These are phyloP conservation scores for Gallinago undulata DNA, from an alignment of 2,113 vertebrate genomes.

Conservation along the genomic window DNA sequence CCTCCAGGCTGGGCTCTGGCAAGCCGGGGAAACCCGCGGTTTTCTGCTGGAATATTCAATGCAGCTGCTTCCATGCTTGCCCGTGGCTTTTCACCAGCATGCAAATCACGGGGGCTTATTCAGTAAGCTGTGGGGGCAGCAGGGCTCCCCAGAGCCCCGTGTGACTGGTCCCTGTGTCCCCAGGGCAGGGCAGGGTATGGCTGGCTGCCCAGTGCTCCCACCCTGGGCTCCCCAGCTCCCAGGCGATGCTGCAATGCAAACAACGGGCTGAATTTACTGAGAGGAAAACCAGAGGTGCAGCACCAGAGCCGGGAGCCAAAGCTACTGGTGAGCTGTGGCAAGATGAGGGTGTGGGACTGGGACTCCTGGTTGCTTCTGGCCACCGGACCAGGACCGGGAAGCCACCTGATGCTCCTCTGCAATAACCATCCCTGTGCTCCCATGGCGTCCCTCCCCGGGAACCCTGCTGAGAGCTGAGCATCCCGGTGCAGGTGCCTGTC, in stretches of 20 bases:
- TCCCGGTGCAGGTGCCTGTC: not conserved
- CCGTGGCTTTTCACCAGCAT: not conserved
- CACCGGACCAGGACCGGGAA: not conserved
- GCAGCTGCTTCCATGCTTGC: slow-evolving; percentile 18
- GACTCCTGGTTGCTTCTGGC: not conserved
- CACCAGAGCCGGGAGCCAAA: not conserved
- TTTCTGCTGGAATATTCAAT: slow-evolving; percentile 38
- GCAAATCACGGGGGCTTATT: not conserved
- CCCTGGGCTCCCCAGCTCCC: not conserved
- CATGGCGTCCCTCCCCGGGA: not conserved
- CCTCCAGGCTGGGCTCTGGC: slow-evolving; percentile 63
- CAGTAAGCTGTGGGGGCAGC: not conserved
- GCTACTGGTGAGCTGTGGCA: not conserved
- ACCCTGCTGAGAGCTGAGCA: not conserved
- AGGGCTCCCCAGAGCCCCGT: not conserved
- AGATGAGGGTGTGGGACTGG: not conserved
- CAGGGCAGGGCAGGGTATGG: not conserved
- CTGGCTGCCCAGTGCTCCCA: not conserved
- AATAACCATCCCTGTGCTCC: not conserved
- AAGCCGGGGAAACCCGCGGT: not conserved
- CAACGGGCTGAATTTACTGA: not conserved
- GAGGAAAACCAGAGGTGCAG: not conserved
- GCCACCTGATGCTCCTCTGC: not conserved
- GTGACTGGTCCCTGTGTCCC: not conserved
- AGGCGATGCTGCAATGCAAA: not conserved